phyloP scores from a whole-genome alignment of 1,140 invertebrate species.

The Drosophila ananassae region DNA sequence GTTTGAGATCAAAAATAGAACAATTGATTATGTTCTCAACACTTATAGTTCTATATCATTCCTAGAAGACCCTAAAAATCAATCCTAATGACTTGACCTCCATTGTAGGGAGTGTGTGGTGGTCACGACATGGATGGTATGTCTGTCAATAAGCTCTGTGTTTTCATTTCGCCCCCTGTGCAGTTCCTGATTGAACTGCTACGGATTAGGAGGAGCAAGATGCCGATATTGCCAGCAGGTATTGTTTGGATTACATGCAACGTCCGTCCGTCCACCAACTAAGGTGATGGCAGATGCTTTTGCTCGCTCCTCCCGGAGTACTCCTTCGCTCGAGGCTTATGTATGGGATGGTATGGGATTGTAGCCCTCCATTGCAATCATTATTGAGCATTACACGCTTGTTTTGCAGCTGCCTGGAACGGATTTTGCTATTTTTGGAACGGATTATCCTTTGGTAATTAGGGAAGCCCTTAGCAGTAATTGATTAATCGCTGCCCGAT shows the following conservation, averaged over 20 bases:
- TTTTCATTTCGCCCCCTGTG: constrained; percentile 18
- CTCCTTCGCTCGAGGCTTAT: neutral
- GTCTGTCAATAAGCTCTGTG: constrained; percentile 69
- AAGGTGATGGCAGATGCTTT: constrained; percentile 47
- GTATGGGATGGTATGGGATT: neutral
- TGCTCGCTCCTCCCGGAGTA: constrained; percentile 18
- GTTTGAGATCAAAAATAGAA: neutral
- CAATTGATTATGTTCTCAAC: no score
- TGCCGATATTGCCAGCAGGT: constrained; percentile 50
- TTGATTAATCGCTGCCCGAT: constrained; percentile 35
- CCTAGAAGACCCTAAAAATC: neutral
- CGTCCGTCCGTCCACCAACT: constrained; percentile 17
- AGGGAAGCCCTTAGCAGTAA: constrained; percentile 28
- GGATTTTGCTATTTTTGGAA: constrained; percentile 40
- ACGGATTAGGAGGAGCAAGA: constrained; percentile 31
- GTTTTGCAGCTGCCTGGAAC: constrained; percentile 21
- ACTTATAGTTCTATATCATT: no score
- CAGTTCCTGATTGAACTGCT: constrained; percentile 64
- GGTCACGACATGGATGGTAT: constrained; percentile 23
- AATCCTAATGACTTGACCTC: constrained; percentile 7
- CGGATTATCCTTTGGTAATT: constrained; percentile 31
- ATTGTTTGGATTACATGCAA: constrained; percentile 76
- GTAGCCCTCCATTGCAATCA: constrained; percentile 49
- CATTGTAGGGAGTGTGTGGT: constrained; percentile 19
- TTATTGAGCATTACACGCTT: constrained; percentile 69